These are phyloP conservation scores for Pipra filicauda DNA, from an alignment of 2,113 vertebrate genomes.

Conservation along the genomic window DNA sequence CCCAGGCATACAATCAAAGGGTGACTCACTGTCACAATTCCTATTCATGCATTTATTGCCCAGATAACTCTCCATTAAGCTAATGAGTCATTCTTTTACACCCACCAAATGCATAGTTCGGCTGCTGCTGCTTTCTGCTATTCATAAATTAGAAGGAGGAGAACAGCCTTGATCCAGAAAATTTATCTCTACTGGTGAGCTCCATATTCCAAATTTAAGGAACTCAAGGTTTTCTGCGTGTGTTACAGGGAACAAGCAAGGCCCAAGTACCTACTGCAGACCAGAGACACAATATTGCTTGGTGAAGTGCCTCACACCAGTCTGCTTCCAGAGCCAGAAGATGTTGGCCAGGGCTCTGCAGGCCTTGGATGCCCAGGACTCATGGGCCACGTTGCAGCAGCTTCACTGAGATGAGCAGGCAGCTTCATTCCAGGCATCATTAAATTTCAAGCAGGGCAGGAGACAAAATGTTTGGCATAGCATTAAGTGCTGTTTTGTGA, in stretches of 20 bases:
- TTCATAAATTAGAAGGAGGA: neutral
- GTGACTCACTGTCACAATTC: constrained; percentile 53
- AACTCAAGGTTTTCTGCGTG: neutral
- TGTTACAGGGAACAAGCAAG: neutral
- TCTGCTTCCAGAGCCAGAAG: neutral
- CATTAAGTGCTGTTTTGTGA: neutral
- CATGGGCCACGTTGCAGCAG: rapidly evolving
- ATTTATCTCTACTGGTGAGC: neutral
- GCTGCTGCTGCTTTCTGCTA: constrained; percentile 39
- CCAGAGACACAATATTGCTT: neutral
- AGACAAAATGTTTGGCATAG: neutral
- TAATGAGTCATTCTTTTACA: constrained; percentile 8
- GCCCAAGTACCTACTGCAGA: neutral
- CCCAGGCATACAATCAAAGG: neutral
- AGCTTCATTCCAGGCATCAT: neutral
- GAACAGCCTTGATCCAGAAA: neutral
- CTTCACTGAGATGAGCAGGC: neutral
- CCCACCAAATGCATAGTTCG: constrained; percentile 20
- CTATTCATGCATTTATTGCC: constrained; percentile 50
- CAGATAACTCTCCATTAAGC: constrained; percentile 57
- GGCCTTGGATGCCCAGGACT: neutral
- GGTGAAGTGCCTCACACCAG: neutral
- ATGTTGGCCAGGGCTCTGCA: rapidly evolving
- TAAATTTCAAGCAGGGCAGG: neutral
- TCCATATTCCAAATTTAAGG: neutral